A percentile compares a stretch with the other conserved stretches of the same genome.
Conservation (phyloP, 2,888 invertebrate genomes). For the Apotomis turbidana region DNA sequence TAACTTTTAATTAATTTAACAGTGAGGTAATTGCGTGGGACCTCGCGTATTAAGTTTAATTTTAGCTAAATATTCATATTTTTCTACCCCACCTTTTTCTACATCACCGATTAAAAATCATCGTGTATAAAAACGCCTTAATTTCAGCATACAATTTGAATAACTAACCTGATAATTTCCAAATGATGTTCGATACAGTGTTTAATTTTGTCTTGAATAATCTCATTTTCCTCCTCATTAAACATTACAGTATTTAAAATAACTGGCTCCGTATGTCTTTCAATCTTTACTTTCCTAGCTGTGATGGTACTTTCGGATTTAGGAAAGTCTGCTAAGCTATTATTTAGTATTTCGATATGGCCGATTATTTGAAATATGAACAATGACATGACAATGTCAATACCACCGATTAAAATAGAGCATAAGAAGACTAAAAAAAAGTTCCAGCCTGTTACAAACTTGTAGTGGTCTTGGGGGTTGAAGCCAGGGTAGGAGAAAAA, state of each 20-base stretch:
- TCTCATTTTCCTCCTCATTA: constrained; percentile 7
- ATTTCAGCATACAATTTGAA: too few species aligned
- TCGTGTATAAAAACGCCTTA: too few species aligned
- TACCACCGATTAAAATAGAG: constrained; percentile 8
- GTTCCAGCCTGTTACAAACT: constrained; percentile 16
- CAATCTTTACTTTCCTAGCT: not conserved
- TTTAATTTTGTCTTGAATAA: constrained; percentile 14
- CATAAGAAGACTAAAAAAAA: not conserved
- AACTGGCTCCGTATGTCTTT: not conserved
- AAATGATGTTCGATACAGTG: constrained; percentile 23
- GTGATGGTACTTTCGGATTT: not conserved
- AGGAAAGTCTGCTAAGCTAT: constrained; percentile 8
- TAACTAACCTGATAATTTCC: constrained; percentile 17
- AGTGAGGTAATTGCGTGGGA: too few species aligned
- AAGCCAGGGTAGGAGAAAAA: constrained; percentile 19
- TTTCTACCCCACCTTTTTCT: too few species aligned
- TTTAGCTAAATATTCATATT: too few species aligned
- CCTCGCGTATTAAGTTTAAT: too few species aligned
- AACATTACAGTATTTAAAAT: constrained; percentile 9
- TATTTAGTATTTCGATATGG: constrained; percentile 21
- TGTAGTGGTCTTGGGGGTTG: constrained; percentile 13
- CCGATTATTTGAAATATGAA: constrained; percentile 29
- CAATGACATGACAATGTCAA: constrained; percentile 18
- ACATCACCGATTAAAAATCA: too few species aligned
- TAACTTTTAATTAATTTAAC: too few species aligned